These are phyloP conservation scores for Schizopygopsis malacanthus DNA, from an alignment of 2,797 vertebrate genomes.

Conservation along the genomic window DNA sequence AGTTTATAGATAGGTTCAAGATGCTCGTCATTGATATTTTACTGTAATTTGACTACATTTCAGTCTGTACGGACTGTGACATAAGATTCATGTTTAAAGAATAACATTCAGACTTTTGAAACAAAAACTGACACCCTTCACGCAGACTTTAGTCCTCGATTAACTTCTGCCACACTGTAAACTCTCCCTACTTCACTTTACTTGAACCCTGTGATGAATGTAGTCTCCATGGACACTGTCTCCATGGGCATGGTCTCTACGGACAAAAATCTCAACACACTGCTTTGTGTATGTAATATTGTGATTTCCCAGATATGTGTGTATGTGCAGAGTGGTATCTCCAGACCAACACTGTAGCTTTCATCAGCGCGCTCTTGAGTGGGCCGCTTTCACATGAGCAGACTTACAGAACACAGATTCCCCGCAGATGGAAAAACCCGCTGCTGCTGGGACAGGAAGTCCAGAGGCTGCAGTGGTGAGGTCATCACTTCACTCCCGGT, in stretches of 20 bases:
- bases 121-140: neutral
- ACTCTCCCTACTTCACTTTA: conserved; percentile 68
- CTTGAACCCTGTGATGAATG: conserved; percentile 71
- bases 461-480: conserved; percentile 53
- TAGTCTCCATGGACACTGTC: conserved; percentile 65
- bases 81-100: neutral
- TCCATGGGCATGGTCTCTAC: conserved; percentile 70
- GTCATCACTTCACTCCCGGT: conserved; percentile 54
- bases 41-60: neutral
- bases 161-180: conserved; percentile 55
- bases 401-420: conserved; percentile 42
- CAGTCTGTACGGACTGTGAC: neutral
- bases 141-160: conserved; percentile 29
- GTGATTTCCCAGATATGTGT: conserved; percentile 38
- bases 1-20: neutral
- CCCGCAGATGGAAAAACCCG: conserved; percentile 51
- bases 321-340: conserved; percentile 46
- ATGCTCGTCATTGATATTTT: neutral
- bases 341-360: conserved; percentile 38
- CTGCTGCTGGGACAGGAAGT: conserved; percentile 60
- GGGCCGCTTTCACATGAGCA: conserved; percentile 49
- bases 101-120: neutral
- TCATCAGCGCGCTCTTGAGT: conserved; percentile 37
- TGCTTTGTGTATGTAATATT: conserved; percentile 60
- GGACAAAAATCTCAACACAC: conserved; percentile 67